phyloP scores from a whole-genome alignment of 2,888 invertebrate species.

The Netelia melanura region DNA sequence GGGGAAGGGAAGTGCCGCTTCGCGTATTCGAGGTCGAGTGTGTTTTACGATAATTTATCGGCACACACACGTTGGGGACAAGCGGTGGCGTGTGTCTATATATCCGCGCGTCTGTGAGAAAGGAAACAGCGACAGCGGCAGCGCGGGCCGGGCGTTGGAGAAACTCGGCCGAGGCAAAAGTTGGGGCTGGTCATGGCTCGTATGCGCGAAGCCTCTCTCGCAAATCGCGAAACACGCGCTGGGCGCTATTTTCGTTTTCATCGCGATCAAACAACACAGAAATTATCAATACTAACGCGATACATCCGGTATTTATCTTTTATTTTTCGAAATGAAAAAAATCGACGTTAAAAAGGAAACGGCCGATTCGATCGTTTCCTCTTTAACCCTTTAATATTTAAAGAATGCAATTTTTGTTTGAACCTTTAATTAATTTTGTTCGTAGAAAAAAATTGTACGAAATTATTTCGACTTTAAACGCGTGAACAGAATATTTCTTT shows the following conservation, averaged over 20 bases:
- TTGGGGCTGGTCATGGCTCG: slow-evolving; percentile 64
- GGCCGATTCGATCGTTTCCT: background rate
- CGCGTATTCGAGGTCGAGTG: slow-evolving; percentile 15
- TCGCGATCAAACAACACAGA: background rate
- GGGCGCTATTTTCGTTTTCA: background rate
- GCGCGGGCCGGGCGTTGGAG: slow-evolving; percentile 10
- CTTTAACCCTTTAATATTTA: background rate
- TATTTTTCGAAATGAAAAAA: too few species aligned
- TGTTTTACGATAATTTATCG: slow-evolving; percentile 61
- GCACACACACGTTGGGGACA: slow-evolving; percentile 39
- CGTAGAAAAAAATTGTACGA: too few species aligned
- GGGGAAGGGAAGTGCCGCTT: background rate
- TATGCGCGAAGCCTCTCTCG: slow-evolving; percentile 13
- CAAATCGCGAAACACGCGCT: slow-evolving; percentile 44
- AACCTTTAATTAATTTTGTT: too few species aligned
- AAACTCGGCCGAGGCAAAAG: slow-evolving; percentile 46
- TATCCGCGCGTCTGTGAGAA: slow-evolving; percentile 33
- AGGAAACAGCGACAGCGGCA: slow-evolving; percentile 45
- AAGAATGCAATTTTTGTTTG: too few species aligned
- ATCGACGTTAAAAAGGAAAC: too few species aligned
- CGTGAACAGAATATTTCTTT: too few species aligned
- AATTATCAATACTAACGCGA: background rate
- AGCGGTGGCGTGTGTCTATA: background rate
- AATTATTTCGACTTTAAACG: too few species aligned
- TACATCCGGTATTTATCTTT: too few species aligned